These are phyloP conservation scores for Amphilophus citrinellus DNA, from an alignment of 2,113 vertebrate species.

Conservation along the genomic window DNA sequence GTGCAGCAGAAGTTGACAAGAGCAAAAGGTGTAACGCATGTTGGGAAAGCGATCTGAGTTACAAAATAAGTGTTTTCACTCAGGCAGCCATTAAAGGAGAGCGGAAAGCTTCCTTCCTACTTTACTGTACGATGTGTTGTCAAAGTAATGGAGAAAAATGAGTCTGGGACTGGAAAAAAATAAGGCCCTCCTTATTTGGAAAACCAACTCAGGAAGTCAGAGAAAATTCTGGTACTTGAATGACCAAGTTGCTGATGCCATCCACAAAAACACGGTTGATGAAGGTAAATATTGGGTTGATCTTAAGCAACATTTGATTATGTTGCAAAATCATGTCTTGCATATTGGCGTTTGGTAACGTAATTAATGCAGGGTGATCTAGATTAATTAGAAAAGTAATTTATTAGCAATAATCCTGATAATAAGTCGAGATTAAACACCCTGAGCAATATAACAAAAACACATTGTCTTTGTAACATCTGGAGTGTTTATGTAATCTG, in stretches of 20 bases:
- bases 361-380: background rate
- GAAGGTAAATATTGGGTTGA: background rate
- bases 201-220: background rate
- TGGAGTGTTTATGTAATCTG: background rate
- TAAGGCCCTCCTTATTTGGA: background rate
- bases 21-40: background rate
- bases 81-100: background rate
- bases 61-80: background rate
- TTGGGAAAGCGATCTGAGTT: slow-evolving; percentile 10
- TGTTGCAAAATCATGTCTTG: background rate
- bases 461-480: background rate
- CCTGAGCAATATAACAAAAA: background rate
- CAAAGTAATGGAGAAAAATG: background rate
- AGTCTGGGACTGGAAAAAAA: background rate
- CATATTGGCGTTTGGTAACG: background rate
- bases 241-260: background rate
- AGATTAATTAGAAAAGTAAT: background rate
- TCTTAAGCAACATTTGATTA: background rate
- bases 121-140: background rate
- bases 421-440: background rate
- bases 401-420: background rate
- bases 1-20: background rate
- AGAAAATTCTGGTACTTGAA: background rate
- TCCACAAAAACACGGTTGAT: background rate
- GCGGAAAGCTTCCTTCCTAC: background rate